Evolutionary conservation across 1,140 invertebrate species (phyloP), one percentile per base, ranked within the genome.

Genomic region (Mya arenaria): DNA sequence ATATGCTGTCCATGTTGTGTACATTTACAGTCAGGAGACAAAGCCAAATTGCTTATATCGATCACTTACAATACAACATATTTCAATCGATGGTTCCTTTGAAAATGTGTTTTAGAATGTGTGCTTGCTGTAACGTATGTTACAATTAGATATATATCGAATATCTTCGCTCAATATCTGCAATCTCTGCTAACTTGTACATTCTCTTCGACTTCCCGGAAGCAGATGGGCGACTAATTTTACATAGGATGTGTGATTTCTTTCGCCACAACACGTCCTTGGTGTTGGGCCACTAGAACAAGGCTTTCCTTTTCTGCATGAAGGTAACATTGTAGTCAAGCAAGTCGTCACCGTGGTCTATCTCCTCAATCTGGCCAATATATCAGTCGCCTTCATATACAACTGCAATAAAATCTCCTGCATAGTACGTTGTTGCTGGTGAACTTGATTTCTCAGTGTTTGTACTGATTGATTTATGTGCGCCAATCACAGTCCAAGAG

Each of bases 151-250:
- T 48, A 48, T n/a, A 48, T n/a, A n/a, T 48, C 13, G 44, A 13
- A 48, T 15, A 48, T 15, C 44, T 15, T 48, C 44, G 13, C n/a
- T 48, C 44, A n/a, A 48, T 15, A 15, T 48, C 44, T 48, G 13
- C 44, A 48, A 13, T 60, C 8, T 60, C 56, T 8, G 8, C 6
- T 34, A 60, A 60, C 25, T 60, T 10, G 23, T 60, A 60, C 79
- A 85, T 74, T 73, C 80, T 44, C 32, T 41, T 44, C 32, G 39
- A 65, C 32, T 81, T 85, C n/a, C 79, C 84, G 19, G 56, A 32
- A 13, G 84, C 41, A 32, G 39, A 13, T 58, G 79, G 74, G 4
- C 28, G 6, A 34, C 25, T 68, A 23, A 79, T 58, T 77, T 78
- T 78, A 25, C 80, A 83, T 1, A 78, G 19, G 37, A 81, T 62